Percentiles rank a stretch among this genome's conserved stretches.
These are phyloP conservation scores for Emydocephalus ijimae DNA, from an alignment of 2,113 vertebrate genomes.

Conservation along the genomic window DNA sequence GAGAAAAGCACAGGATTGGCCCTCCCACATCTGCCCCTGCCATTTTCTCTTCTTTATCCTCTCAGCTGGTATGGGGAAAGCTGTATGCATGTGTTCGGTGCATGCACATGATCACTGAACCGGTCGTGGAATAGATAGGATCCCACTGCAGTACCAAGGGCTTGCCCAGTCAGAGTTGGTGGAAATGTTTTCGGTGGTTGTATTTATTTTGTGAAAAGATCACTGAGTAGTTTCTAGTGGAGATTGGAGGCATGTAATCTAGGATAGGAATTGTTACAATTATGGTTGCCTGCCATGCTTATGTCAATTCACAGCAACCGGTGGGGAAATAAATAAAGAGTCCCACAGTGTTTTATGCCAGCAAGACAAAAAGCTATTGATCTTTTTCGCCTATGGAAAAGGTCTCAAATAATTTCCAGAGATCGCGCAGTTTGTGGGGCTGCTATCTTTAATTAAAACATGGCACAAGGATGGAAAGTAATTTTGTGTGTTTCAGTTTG, in stretches of 20 bases:
- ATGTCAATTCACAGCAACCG: slow-evolving; percentile 38
- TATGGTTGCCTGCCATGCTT: slow-evolving; percentile 24
- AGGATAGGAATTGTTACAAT: slow-evolving; percentile 17
- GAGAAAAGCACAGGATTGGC: too few species aligned
- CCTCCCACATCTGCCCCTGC: too few species aligned
- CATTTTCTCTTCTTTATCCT: too few species aligned
- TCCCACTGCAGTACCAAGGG: not conserved
- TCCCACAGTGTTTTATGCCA: slow-evolving; percentile 68
- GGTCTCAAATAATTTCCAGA: slow-evolving; percentile 75
- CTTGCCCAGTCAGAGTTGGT: too few species aligned
- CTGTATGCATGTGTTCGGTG: too few species aligned
- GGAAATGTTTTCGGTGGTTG: not conserved
- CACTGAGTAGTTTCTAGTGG: not conserved
- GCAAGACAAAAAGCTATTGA: slow-evolving; percentile 73
- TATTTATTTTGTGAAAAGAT: not conserved
- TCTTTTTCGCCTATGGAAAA: slow-evolving; percentile 70
- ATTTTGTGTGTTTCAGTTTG: slow-evolving; percentile 51
- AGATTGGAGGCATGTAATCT: slow-evolving; percentile 8
- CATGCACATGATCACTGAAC: too few species aligned
- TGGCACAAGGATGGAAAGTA: slow-evolving; percentile 64
- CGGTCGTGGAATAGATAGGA: too few species aligned
- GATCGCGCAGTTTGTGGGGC: slow-evolving; percentile 62
- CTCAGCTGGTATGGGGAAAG: too few species aligned
- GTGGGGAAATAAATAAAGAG: slow-evolving; percentile 65
- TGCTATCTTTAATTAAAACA: slow-evolving; percentile 78